These are phyloP conservation scores for Cherax destructor DNA, from an alignment of 1,140 invertebrate species.

Conservation along the genomic window DNA sequence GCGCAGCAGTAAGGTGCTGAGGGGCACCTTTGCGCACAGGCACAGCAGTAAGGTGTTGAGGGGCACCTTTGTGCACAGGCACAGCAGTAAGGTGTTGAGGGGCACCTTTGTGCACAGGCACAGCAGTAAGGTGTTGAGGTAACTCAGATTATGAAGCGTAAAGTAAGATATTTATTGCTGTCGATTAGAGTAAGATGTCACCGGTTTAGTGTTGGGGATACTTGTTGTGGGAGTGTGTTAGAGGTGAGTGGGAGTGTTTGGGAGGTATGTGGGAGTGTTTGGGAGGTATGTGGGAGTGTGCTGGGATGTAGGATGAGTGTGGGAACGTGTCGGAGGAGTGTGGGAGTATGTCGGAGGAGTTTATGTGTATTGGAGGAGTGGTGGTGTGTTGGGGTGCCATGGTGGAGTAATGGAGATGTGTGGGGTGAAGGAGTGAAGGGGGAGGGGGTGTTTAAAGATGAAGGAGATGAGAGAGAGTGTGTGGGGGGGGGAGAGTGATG, in stretches of 20 bases:
- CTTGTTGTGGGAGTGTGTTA: background rate
- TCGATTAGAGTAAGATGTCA: background rate
- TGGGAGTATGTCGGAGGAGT: background rate
- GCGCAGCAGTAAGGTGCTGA: no score
- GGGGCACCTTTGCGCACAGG: no score
- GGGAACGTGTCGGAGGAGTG: background rate
- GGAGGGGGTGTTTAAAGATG: background rate
- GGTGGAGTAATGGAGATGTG: background rate
- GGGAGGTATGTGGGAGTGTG: background rate
- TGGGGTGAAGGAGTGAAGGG: background rate
- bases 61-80: no score
- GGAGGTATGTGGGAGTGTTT: background rate
- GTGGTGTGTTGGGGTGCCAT: no score
- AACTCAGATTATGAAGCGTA: no score
- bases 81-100: no score
- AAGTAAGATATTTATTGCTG: no score
- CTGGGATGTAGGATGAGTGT: background rate
- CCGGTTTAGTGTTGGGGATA: background rate
- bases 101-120: no score
- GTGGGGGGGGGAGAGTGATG: no score
- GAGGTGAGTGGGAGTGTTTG: background rate
- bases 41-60: no score
- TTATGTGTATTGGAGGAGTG: background rate
- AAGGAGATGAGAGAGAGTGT: background rate
- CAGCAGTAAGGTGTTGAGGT: no score